Conservation (phyloP, 2,113 vertebrate species). For the Ceratotherium simum region DNA sequence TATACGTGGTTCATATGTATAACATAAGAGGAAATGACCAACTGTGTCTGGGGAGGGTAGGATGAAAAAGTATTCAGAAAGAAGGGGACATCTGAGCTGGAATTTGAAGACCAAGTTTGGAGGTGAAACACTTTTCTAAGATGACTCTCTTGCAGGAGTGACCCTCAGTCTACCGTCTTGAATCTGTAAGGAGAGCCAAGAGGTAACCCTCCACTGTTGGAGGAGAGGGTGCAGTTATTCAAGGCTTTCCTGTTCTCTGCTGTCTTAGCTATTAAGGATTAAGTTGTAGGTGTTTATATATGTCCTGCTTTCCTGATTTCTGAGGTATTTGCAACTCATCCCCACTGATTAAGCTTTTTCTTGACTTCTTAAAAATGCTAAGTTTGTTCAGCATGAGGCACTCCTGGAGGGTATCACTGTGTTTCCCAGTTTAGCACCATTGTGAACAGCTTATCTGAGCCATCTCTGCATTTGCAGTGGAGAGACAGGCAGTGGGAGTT, state of each 20-base stretch:
- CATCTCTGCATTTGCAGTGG: not conserved
- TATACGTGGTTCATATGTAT: not conserved
- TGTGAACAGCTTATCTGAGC: not conserved
- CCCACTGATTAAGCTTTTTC: not conserved
- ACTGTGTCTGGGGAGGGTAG: not conserved
- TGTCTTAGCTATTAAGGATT: not conserved
- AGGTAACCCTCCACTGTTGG: no score
- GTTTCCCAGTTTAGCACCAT: not conserved
- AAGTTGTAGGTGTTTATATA: not conserved
- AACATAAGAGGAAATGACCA: not conserved
- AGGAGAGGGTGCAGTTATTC: not conserved
- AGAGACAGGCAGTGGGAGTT: accelerated
- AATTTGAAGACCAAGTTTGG: not conserved
- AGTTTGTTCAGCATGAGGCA: not conserved
- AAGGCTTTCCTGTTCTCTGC: not conserved
- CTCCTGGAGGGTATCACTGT: not conserved
- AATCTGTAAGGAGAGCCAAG: not conserved
- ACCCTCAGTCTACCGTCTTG: not conserved
- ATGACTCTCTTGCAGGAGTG: not conserved
- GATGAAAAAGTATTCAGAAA: not conserved
- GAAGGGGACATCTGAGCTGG: not conserved
- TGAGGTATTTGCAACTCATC: not conserved
- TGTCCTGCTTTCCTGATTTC: not conserved
- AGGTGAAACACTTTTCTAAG: not conserved
- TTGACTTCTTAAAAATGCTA: not conserved